Evolutionary conservation across 2,113 vertebrate species (phyloP).

Genomic region (Mungos mungo): DNA sequence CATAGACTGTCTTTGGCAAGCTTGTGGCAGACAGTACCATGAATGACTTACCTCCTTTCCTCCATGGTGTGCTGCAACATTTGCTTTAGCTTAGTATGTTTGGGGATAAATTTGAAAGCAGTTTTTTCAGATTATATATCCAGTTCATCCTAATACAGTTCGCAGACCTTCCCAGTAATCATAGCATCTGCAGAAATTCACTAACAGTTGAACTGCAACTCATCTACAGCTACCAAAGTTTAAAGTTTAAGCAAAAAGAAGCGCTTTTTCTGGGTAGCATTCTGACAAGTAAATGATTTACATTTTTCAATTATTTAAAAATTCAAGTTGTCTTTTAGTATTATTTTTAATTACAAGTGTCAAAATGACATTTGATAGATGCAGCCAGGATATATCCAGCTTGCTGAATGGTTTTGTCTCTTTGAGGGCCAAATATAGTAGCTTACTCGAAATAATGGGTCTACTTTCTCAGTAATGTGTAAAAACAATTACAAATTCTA

Average conservation of each 20-base stretch:
- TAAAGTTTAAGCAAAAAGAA: constrained; percentile 8
- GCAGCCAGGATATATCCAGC: neutral
- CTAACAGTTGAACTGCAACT: neutral
- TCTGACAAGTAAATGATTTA: constrained; percentile 13
- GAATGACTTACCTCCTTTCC: neutral
- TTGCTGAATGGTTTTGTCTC: neutral
- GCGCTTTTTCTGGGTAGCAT: neutral
- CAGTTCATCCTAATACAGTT: neutral
- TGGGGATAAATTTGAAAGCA: neutral
- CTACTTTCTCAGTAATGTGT: neutral
- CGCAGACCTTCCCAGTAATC: neutral
- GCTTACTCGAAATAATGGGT: neutral
- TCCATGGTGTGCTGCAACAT: neutral
- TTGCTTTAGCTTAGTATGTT: neutral
- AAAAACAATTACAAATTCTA: neutral
- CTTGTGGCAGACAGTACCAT: neutral
- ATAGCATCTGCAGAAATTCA: neutral
- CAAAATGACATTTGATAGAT: neutral
- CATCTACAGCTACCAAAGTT: neutral
- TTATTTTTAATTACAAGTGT: neutral
- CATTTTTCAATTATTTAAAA: neutral
- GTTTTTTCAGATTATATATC: neutral
- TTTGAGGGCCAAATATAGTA: neutral
- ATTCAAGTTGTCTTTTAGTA: neutral
- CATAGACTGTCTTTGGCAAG: neutral